Evolutionary conservation across 2,113 vertebrate genomes (phyloP).

Genomic region (Oryzias javanicus): DNA sequence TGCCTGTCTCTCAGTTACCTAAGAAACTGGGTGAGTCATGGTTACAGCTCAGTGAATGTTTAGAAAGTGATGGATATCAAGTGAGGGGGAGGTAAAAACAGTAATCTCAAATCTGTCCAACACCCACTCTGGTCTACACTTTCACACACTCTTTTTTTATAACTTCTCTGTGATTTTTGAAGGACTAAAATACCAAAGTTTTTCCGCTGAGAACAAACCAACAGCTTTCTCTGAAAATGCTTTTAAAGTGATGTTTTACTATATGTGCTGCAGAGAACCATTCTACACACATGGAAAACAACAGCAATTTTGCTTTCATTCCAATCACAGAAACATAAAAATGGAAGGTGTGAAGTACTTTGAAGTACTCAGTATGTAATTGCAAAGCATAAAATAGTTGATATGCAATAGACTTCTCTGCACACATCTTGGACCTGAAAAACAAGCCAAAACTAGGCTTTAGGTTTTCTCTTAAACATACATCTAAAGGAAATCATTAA

Average conservation of each 20-base stretch:
- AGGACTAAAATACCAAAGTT: slow-evolving; percentile 9
- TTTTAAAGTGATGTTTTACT: no score
- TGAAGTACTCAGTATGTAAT: background rate
- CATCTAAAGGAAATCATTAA: no score
- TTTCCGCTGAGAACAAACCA: background rate
- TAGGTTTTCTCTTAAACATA: background rate
- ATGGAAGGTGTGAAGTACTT: background rate
- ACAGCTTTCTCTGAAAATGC: background rate
- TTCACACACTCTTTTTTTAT: slow-evolving; percentile 14
- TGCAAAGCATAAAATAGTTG: background rate
- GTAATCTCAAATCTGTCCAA: slow-evolving; percentile 44
- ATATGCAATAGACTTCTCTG: background rate
- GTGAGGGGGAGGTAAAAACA: slow-evolving; percentile 52
- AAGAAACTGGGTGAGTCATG: slow-evolving; percentile 57
- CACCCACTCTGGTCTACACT: slow-evolving; percentile 35
- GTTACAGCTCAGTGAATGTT: slow-evolving; percentile 50
- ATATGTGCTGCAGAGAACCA: no score
- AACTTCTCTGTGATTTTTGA: slow-evolving; percentile 8
- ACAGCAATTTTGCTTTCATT: no score
- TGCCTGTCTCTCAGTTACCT: slow-evolving; percentile 38
- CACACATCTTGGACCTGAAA: background rate
- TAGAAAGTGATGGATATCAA: slow-evolving; percentile 54
- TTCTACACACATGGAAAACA: no score
- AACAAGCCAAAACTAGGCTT: background rate
- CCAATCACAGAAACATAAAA: no score